Conservation (phyloP, 2,113 vertebrate genomes). For the Silurus glanis region DNA sequence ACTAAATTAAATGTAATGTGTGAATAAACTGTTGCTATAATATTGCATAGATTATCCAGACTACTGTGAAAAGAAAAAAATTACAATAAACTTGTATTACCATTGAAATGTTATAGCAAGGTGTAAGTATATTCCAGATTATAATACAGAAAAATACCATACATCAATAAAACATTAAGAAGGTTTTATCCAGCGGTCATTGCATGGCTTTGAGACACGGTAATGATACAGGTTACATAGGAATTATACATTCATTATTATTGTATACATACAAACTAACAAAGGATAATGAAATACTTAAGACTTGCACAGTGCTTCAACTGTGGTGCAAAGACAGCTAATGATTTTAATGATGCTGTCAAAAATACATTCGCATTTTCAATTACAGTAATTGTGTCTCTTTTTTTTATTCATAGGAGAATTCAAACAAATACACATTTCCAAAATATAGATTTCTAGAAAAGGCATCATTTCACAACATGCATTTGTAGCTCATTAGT, state of each 20-base stretch:
- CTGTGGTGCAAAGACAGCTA: neutral
- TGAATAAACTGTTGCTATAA: constrained; percentile 30
- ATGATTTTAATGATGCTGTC: neutral
- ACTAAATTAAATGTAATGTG: neutral
- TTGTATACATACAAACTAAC: neutral
- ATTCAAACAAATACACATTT: neutral
- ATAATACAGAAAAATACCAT: neutral
- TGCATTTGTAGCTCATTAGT: neutral
- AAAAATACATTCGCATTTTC: neutral
- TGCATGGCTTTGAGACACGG: neutral
- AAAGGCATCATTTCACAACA: neutral
- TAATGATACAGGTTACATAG: neutral
- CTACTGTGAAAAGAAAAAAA: neutral
- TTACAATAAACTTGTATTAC: neutral
- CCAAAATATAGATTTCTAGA: too few species aligned
- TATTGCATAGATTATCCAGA: constrained; percentile 18
- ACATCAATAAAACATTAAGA: neutral
- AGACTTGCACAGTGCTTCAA: neutral
- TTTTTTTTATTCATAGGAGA: neutral
- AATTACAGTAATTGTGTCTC: neutral
- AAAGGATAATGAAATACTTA: neutral
- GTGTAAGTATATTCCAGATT: neutral
- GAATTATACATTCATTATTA: neutral
- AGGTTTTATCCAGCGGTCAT: neutral
- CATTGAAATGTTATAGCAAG: neutral